Percentiles rank a stretch among this genome's conserved stretches.
Evolutionary conservation across 2,113 vertebrate genomes (phyloP).

Genomic region (Donacobius atricapilla): DNA sequence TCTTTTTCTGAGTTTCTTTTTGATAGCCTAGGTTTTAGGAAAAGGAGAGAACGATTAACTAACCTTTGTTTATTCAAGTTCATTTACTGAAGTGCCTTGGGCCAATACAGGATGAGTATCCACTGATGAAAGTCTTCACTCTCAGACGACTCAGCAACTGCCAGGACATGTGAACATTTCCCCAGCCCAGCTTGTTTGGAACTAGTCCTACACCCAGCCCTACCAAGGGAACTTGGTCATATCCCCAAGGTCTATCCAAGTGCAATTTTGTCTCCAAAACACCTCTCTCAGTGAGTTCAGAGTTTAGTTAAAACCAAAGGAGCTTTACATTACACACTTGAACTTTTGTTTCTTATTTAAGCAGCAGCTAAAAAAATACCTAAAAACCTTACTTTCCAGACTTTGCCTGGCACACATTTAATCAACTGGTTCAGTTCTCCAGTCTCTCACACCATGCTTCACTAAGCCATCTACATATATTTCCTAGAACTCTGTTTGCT

Average conservation of each 20-base stretch:
- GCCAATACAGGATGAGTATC: background rate
- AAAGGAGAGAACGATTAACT: background rate
- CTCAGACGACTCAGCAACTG: background rate
- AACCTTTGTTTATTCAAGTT: background rate
- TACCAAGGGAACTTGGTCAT: background rate
- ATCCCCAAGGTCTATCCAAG: background rate
- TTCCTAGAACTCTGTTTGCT: background rate
- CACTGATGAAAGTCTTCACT: background rate
- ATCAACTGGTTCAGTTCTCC: background rate
- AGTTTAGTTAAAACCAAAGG: background rate
- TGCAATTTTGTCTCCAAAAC: background rate
- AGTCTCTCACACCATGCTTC: background rate
- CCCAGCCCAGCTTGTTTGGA: background rate
- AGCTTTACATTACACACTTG: background rate
- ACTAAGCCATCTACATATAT: background rate
- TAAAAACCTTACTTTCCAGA: background rate
- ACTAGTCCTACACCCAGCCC: background rate
- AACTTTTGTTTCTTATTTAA: background rate
- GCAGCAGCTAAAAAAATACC: background rate
- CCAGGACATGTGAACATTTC: accelerated
- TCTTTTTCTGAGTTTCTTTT: background rate
- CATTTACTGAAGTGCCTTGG: background rate
- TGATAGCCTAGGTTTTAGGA: background rate
- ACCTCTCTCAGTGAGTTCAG: background rate
- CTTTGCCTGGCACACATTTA: background rate